Evolutionary conservation across 2,888 invertebrate species (phyloP).

Genomic region (Cheilosia vernalis): DNA sequence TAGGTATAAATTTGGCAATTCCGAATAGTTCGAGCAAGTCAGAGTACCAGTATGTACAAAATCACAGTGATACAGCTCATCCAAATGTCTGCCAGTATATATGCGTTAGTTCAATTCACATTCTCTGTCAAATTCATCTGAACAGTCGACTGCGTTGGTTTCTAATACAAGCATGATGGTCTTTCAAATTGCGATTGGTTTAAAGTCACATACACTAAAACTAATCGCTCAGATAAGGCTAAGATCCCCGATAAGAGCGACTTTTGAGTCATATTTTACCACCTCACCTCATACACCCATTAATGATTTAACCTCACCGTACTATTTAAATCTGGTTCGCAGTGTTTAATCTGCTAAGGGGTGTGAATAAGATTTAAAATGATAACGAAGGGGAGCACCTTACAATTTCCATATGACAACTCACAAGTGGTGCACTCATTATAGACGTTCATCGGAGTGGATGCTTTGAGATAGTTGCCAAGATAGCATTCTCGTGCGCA

Average conservation of each 20-base stretch:
- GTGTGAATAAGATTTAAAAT: neutral
- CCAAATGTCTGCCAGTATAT: no score
- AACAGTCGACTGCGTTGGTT: neutral
- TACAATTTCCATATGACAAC: no score
- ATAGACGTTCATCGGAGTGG: neutral
- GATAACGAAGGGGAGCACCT: neutral
- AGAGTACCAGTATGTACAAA: no score
- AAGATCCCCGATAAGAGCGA: neutral
- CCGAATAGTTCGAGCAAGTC: no score
- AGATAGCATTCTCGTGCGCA: constrained; percentile 23
- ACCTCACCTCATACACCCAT: neutral
- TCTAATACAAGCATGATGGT: neutral
- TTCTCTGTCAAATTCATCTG: no score
- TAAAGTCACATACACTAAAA: neutral
- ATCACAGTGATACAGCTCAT: no score
- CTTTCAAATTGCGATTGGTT: neutral
- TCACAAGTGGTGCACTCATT: neutral
- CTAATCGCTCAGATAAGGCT: neutral
- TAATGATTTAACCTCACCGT: neutral
- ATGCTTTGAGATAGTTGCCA: constrained; percentile 26
- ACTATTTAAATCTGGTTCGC: neutral
- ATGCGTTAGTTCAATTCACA: no score
- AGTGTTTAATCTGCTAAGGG: neutral
- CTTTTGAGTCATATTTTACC: neutral
- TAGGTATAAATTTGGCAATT: no score